Percentiles rank a stretch among this genome's conserved stretches.
These are phyloP conservation scores for Amphiprion clarkii DNA, from an alignment of 2,797 vertebrate species.

Conservation along the genomic window DNA sequence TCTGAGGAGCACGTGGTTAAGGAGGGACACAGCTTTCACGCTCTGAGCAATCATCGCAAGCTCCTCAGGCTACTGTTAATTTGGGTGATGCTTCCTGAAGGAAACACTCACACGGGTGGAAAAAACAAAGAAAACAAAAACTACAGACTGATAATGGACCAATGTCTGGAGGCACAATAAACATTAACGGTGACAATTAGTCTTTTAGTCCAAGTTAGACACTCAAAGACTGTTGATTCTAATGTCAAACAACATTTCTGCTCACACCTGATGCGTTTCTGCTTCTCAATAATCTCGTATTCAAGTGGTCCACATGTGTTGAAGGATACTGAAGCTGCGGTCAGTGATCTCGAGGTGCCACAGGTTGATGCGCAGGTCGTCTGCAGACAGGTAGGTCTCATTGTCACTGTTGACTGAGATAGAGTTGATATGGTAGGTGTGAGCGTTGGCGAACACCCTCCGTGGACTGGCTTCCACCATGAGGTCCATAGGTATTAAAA, in stretches of 20 bases:
- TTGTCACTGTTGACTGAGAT: slow-evolving; percentile 99
- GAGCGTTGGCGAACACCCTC: slow-evolving; percentile 97
- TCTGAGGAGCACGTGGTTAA: slow-evolving; percentile 86
- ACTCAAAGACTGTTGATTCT: neutral
- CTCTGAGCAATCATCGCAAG: neutral
- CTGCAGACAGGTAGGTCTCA: slow-evolving; percentile 96
- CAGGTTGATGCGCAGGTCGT: slow-evolving; percentile 98
- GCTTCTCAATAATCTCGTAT: neutral
- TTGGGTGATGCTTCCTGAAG: neutral
- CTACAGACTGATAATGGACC: neutral
- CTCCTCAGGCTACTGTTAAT: neutral
- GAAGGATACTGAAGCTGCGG: slow-evolving; percentile 98
- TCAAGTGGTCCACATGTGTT: neutral
- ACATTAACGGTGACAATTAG: no score
- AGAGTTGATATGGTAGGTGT: slow-evolving; percentile 99
- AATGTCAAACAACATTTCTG: neutral
- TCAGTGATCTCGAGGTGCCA: slow-evolving; percentile 99
- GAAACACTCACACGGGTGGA: neutral
- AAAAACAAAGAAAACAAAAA: neutral
- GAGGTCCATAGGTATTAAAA: slow-evolving; percentile 98
- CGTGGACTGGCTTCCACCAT: slow-evolving; percentile 99
- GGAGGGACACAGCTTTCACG: slow-evolving; percentile 56
- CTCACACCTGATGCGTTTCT: neutral
- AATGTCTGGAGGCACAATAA: neutral
- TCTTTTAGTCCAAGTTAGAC: neutral